A percentile compares a stretch with the other conserved stretches of the same genome.
These are phyloP conservation scores for Chelidonichthys spinosus DNA, from an alignment of 2,797 vertebrate genomes.

Conservation along the genomic window DNA sequence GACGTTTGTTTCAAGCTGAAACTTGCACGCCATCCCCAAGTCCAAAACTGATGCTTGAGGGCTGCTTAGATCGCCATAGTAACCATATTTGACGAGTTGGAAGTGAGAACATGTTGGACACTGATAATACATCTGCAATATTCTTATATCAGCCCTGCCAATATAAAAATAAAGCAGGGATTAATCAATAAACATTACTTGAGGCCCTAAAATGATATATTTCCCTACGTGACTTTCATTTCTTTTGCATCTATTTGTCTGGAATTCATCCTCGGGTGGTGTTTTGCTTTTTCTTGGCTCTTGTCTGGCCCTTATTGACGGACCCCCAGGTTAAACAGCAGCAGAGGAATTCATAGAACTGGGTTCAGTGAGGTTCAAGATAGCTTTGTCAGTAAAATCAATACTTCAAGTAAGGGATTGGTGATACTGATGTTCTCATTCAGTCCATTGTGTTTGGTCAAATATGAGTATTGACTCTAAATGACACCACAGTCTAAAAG, in stretches of 20 bases:
- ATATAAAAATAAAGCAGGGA: background rate
- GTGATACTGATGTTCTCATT: background rate
- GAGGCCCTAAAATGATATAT: background rate
- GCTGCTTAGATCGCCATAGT: too few species aligned
- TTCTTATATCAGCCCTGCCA: background rate
- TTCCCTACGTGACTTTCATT: background rate
- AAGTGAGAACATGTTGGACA: too few species aligned
- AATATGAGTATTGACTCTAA: constrained; percentile 21
- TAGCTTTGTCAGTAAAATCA: constrained; percentile 24
- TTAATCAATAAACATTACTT: background rate
- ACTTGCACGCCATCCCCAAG: too few species aligned
- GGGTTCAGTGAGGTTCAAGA: background rate
- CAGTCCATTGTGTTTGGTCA: constrained; percentile 4
- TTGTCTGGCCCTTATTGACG: background rate
- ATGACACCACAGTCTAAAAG: background rate
- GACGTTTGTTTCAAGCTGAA: too few species aligned
- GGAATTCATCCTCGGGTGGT: background rate
- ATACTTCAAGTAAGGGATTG: background rate
- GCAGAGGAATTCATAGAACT: background rate
- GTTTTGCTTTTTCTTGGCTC: background rate
- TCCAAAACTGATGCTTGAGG: too few species aligned
- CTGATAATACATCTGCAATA: background rate
- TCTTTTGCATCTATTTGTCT: background rate
- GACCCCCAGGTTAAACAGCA: background rate
- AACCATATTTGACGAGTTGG: too few species aligned